These are phyloP conservation scores for Lucinisca nassula DNA, from an alignment of 2,888 invertebrate species.

Conservation along the genomic window DNA sequence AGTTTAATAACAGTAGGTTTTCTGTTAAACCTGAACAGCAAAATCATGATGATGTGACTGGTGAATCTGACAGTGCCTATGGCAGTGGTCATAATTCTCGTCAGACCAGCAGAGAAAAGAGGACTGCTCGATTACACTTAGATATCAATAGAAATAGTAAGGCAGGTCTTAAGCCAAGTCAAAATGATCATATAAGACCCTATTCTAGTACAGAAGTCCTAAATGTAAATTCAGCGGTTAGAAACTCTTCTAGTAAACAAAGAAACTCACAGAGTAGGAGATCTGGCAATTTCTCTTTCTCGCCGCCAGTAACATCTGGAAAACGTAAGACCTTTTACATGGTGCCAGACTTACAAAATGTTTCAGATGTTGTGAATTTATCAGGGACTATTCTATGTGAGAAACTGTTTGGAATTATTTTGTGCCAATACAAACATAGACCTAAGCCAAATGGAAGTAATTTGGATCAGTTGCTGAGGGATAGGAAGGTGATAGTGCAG, in stretches of 20 bases:
- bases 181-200: neutral
- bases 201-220: neutral
- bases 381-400: constrained; percentile 78
- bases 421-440: constrained; percentile 80
- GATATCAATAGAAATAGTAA: neutral
- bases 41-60: neutral
- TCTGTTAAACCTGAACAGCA: neutral
- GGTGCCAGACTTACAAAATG: constrained; percentile 55
- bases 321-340: constrained; percentile 65
- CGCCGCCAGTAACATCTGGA: constrained; percentile 33
- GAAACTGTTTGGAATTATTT: constrained; percentile 79
- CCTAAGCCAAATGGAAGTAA: constrained; percentile 68
- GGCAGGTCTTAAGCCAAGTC: neutral
- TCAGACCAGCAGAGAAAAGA: neutral
- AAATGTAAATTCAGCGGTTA: neutral
- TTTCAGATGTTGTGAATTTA: constrained; percentile 30
- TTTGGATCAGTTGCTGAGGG: constrained; percentile 69
- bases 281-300: neutral
- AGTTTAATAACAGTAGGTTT: neutral
- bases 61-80: neutral
- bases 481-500: constrained; percentile 82
- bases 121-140: constrained; percentile 3
- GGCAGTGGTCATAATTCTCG: neutral
- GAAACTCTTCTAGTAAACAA: neutral
- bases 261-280: neutral